Conservation (phyloP, 2,888 invertebrate genomes). For the Sinhomidia bicolor region DNA sequence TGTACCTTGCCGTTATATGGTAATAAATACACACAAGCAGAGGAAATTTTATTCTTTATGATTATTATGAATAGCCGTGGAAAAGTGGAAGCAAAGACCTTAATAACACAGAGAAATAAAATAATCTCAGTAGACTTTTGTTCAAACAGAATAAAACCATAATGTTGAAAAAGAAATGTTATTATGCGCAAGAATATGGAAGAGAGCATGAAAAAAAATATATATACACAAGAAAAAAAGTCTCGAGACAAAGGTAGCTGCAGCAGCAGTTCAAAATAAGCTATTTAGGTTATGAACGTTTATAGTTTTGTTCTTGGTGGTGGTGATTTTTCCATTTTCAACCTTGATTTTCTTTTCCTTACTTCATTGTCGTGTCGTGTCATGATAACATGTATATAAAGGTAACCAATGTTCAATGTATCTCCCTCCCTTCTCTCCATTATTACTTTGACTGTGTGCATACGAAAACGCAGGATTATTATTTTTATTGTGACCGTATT, state of each 20-base stretch:
- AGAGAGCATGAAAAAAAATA: background rate
- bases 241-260: background rate
- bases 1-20: background rate
- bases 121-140: slow-evolving; percentile 14
- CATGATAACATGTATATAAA: no score
- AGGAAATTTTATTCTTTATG: slow-evolving; percentile 37
- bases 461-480: no score
- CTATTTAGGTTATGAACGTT: slow-evolving; percentile 35
- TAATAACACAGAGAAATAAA: slow-evolving; percentile 47
- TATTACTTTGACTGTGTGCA: slow-evolving; percentile 2
- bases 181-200: slow-evolving; percentile 23
- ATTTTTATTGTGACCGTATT: no score
- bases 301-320: no score
- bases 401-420: no score
- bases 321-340: slow-evolving; percentile 29
- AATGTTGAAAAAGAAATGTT: no score
- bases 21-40: slow-evolving; percentile 28
- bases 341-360: slow-evolving; percentile 47
- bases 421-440: background rate
- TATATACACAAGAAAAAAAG: background rate
- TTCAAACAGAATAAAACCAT: no score
- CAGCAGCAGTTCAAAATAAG: background rate
- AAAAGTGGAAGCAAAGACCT: slow-evolving; percentile 50
- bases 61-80: slow-evolving; percentile 20
- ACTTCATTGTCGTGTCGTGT: slow-evolving; percentile 32